phyloP scores from a whole-genome alignment of 2,797 vertebrate species.

The Macrochelys suwanniensis region DNA sequence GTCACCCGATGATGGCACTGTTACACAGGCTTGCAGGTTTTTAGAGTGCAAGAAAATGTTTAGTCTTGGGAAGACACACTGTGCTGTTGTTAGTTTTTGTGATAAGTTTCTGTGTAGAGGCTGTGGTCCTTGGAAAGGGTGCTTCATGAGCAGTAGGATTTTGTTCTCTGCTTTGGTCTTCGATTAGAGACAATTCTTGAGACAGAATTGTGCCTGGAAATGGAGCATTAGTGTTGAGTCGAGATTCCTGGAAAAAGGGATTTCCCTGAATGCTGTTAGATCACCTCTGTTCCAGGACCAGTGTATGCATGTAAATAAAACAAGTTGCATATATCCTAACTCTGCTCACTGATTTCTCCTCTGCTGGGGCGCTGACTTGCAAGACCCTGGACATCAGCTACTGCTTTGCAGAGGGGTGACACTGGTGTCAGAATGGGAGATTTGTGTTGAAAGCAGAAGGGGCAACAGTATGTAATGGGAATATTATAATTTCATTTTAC shows the following conservation, averaged over 20 bases:
- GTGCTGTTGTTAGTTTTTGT: background rate
- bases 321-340: background rate
- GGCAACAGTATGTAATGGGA: background rate
- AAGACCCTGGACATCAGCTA: background rate
- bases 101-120: background rate
- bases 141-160: background rate
- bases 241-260: background rate
- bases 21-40: background rate
- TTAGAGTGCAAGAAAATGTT: fast-evolving
- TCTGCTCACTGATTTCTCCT: background rate
- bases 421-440: background rate
- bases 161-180: background rate
- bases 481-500: background rate
- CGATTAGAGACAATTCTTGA: background rate
- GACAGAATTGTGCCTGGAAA: background rate
- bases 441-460: background rate
- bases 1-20: too few species aligned
- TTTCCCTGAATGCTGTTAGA: background rate
- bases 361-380: background rate
- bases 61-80: background rate
- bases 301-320: background rate
- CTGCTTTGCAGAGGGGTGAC: background rate
- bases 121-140: fast-evolving
- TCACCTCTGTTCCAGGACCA: background rate
- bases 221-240: background rate